Evolutionary conservation across 2,888 invertebrate genomes (phyloP), one percentile per base, ranked within the genome.

Genomic region (Omphaloscelis lunosa): DNA sequence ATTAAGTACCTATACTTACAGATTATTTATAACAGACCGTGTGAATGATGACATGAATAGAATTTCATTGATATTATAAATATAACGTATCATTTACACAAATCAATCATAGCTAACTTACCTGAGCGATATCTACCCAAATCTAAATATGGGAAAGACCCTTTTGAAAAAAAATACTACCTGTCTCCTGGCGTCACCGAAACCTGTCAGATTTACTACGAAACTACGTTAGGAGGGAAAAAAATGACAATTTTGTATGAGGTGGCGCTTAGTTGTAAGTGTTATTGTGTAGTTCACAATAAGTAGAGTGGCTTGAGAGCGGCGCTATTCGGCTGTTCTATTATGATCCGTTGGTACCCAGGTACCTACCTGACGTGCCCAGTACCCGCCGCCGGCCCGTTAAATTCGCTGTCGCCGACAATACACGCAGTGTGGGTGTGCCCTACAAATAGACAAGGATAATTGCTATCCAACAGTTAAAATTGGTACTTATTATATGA

Each of bases 181-280:
- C 96, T 96, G 86, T 80, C 82, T 67, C 78, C 78, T 86, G 88
- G 87, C 88, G 88, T 90, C 91, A 88, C 86, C 80, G 78, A 84
- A 89, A 93, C 93, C 93, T 92, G 92, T 92, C 91, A 91, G 88
- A 88, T 90, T 91, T 96, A 95, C 96, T 96, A 96, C 94, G 91
- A 93, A 91, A 90, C 91, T 95, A 95, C 94, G 95, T 89, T 89
- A 72, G 71, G 61, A 61, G 84, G 17, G 83, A 87, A 95, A 93
- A 95, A 95, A 93, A 92, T 84, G 90, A 0, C 91, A 93, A 93
- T 93, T 93, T 91, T 58, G 73, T 85, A 75, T 87, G 90, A 91
- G 92, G 94, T 96, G 96, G 96, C 96, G 96, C 96, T 96, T 93
- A 94, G 81, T 88, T 92, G 90, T 93, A 89, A 92, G 91, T 88